Base-by-base conservation (phyloP, 1,140 invertebrate genomes). In the Laodelphax striatellus region DNA sequence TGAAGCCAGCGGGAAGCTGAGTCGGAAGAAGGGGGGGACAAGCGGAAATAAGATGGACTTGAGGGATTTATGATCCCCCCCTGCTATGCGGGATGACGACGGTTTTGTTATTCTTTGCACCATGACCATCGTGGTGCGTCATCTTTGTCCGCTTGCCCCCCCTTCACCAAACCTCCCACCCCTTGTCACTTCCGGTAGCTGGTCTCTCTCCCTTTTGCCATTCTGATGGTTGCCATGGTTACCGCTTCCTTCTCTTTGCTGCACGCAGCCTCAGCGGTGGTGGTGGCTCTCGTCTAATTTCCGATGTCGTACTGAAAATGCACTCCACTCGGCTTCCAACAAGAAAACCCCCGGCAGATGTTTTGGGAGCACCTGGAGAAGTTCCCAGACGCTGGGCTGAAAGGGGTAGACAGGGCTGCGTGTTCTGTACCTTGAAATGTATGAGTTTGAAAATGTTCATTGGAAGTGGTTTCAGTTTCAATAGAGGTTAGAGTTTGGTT, bases 11-110 rank as follows among this genome's bases (percentile, higher is more conserved):
- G 46, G 46, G 46, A 19, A 50, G 21, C 46, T 50, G 46, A 19
- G 46, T 50, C 21, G 46, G 46, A 22, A 50, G 43, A 22, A 50
- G 46, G 21, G 46, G 43, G 46, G 46, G 46, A 50, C 46, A 50
- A 50, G 46, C 46, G 46, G 46, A 50, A 50, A 50, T 50, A 50
- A 50, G 46, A 50, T 50, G 46, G 46, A 50, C 46, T 50, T 50
- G 46, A 50, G 46, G 46, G 46, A 50, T 50, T 50, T 50, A 50
- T 50, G 46, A 10, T 3, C 6, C 16, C 46, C 46, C 46, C 46
- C 21, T n/a, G 46, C 34, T 38, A 13, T 38, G 34, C 34, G 34
- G 34, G 34, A 9, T 4, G 43, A 10, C 16, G 46, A 19, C 46
- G 46, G 46, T 50, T 50, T 50, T 50, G 46, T 50, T 50, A 50